Base-by-base conservation (phyloP, 2,797 vertebrate species). In the Enteromius mattozi region DNA sequence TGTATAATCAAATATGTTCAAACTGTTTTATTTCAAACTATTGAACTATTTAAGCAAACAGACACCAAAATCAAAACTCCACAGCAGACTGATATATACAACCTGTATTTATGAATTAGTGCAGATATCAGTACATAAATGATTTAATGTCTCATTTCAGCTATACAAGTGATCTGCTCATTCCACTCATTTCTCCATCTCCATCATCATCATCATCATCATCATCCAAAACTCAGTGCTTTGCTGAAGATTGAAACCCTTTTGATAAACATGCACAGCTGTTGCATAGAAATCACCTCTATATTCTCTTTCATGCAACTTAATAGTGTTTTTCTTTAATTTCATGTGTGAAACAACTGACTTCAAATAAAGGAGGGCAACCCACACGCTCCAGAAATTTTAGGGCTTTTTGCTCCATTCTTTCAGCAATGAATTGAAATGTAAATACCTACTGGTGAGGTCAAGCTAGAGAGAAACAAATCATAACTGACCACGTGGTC, bases 211-310 rank as follows among this genome's bases (percentile, higher is more conserved):
- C 65, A 21, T n/a, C 24, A 63, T 66, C 70, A 74, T 69, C 59
- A 71, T 71, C 74, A 75, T 79, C 81, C 42, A 78, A 81, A 82
- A 59, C 83, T 81, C 88, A 86, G 84, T 86, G 82, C 75, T 76
- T 87, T 78, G 86, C 81, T 77, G 80, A 86, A 87, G 85, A 71
- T 81, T 83, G 82, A 82, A 85, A 87, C 88, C 89, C 86, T 85
- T 89, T 90, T 87, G 85, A 90, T 88, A 89, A 90, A 90, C 89
- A 90, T 90, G 89, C 89, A 90, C 89, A 87, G 85, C 80, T 90
- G 89, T 90, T 89, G 89, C 89, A 90, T 90, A 90, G 89, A 87
- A 90, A 90, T 90, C 89, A 88, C 85, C 86, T 89, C 84, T 90
- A 90, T 90, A 85, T 89, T 89, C 89, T 90, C 89, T 82, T 90